phyloP scores from a whole-genome alignment of 2,797 vertebrate genomes.

The Peromyscus nudipes region DNA sequence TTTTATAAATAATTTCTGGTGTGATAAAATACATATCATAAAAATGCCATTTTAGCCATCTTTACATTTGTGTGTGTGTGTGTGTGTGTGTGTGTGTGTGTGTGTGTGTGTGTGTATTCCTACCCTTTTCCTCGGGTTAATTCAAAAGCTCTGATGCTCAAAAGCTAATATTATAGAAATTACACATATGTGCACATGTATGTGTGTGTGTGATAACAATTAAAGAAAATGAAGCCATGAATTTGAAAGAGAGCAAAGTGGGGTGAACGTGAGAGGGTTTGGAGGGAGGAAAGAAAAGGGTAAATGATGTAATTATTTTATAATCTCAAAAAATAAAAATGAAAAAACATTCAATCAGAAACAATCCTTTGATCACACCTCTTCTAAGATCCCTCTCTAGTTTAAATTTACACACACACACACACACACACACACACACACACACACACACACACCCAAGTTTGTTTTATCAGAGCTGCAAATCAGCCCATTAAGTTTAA shows the following conservation, averaged over 20 bases:
- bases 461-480: constrained; percentile 24
- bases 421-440: no score
- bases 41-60: neutral
- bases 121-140: neutral
- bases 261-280: neutral
- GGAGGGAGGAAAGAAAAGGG: neutral
- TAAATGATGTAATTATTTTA: neutral
- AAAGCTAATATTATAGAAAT: constrained; percentile 8
- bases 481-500: constrained; percentile 42
- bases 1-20: neutral
- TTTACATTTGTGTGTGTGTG: neutral
- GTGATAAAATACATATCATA: neutral
- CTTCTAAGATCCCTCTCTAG: constrained; percentile 7
- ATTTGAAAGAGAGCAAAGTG: neutral
- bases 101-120: neutral
- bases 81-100: no score
- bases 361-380: neutral
- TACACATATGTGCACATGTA: neutral
- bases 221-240: neutral
- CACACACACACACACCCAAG: no score
- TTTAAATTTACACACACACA: no score
- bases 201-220: neutral
- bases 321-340: neutral
- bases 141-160: neutral
- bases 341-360: neutral